phyloP scores from a whole-genome alignment of 2,113 vertebrate species.

The Geococcyx californianus region DNA sequence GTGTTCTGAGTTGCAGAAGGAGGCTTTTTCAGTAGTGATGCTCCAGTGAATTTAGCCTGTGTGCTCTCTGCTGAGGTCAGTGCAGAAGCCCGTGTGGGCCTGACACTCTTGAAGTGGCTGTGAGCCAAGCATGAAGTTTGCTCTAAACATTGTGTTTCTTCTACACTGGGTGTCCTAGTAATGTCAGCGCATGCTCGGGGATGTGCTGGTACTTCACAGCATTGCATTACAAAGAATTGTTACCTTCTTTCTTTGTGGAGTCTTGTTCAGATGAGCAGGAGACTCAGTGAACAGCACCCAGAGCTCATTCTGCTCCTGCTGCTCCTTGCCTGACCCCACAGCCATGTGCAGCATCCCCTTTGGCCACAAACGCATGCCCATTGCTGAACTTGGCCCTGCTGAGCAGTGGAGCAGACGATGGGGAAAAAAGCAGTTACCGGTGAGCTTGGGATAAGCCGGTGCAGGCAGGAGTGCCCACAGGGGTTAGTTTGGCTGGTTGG shows the following conservation, averaged over 20 bases:
- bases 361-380: rapidly evolving
- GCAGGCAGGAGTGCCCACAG: neutral
- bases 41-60: neutral
- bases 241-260: neutral
- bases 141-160: neutral
- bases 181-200: neutral
- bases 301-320: neutral
- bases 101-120: neutral
- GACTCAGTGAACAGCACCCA: neutral
- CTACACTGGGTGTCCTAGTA: neutral
- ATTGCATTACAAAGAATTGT: rapidly evolving
- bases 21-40: neutral
- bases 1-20: neutral
- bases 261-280: neutral
- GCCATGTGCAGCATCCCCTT: neutral
- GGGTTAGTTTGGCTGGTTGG: neutral
- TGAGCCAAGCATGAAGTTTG: neutral
- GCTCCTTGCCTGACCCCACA: neutral
- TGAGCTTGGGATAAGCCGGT: neutral
- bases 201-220: neutral
- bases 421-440: too few relatives aligned
- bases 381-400: neutral
- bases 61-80: neutral
- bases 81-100: neutral
- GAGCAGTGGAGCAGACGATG: neutral